Percentiles rank a stretch among this genome's conserved stretches.
Conservation (phyloP, 2,113 vertebrate genomes). For the Corvus hawaiiensis region DNA sequence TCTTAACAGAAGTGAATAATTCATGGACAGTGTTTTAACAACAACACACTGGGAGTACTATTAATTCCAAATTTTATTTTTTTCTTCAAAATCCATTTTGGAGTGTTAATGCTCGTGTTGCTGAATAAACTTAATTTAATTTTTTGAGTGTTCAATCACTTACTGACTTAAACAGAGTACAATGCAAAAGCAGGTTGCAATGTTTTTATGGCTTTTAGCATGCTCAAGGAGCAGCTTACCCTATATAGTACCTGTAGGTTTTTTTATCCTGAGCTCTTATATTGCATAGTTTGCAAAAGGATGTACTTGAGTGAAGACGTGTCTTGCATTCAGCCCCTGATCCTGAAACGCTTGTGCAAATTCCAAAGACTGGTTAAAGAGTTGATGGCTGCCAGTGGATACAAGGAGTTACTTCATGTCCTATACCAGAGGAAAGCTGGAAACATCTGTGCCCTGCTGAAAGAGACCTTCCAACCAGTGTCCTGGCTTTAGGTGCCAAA, state of each 20-base stretch:
- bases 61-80: slow-evolving; percentile 46
- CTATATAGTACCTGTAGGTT: background rate
- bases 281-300: background rate
- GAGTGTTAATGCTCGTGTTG: background rate
- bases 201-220: background rate
- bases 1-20: slow-evolving; percentile 66
- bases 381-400: background rate
- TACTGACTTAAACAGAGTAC: background rate
- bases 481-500: background rate
- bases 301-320: background rate
- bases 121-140: background rate
- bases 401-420: background rate
- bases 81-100: background rate
- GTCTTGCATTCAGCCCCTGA: background rate
- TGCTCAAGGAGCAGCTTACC: background rate
- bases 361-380: background rate
- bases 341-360: background rate
- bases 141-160: background rate
- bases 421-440: background rate
- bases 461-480: background rate
- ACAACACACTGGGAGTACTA: slow-evolving; percentile 42
- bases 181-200: background rate
- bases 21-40: slow-evolving; percentile 50
- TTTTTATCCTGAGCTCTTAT: background rate
- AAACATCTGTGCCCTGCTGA: background rate